Evolutionary conservation across 2,113 vertebrate species (phyloP).

Genomic region (Pituophis catenifer): DNA sequence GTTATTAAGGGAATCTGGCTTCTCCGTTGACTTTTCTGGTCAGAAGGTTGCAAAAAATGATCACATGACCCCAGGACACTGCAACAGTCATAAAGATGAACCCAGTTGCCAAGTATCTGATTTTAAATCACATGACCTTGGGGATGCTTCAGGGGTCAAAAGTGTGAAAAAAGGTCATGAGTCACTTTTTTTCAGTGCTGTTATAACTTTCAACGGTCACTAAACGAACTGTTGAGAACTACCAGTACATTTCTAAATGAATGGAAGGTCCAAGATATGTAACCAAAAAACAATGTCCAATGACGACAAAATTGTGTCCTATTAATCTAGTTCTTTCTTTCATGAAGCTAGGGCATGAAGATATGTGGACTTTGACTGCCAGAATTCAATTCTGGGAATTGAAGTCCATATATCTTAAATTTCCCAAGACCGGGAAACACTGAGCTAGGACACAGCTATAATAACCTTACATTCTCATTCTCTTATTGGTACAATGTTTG

Average conservation of each 20-base stretch:
- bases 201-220: too few relatives aligned
- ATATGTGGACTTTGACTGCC: not conserved
- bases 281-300: not conserved
- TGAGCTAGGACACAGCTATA: not conserved
- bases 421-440: not conserved
- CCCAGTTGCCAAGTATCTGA: too few relatives aligned
- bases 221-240: too few relatives aligned
- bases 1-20: too few relatives aligned
- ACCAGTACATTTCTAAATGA: not conserved
- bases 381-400: not conserved
- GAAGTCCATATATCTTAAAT: not conserved
- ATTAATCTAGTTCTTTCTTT: not conserved
- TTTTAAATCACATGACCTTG: too few relatives aligned
- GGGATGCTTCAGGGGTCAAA: too few relatives aligned
- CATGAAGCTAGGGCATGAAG: not conserved
- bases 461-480: not conserved
- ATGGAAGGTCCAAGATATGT: not conserved
- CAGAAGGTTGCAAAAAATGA: too few relatives aligned
- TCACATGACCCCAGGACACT: too few relatives aligned
- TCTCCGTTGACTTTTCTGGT: too few relatives aligned
- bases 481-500: not conserved
- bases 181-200: too few relatives aligned
- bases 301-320: not conserved
- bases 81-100: too few relatives aligned
- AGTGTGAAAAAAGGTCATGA: too few relatives aligned